Base-by-base conservation (phyloP, 2,888 invertebrate species). In the Leptinotarsa tumamoca region DNA sequence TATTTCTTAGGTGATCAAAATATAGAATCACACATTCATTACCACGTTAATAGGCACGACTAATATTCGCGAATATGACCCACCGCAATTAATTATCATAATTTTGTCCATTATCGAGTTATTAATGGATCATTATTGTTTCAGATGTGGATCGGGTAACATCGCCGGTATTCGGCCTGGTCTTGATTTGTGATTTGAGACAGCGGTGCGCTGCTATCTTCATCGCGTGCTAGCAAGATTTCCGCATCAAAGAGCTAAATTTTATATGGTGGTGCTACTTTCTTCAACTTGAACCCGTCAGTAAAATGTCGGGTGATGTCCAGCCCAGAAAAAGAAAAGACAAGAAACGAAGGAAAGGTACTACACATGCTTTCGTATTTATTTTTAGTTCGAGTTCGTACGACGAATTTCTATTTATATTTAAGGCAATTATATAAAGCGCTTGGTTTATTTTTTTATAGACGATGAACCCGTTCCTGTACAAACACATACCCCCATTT, bases 251-350 rank as follows among this genome's bases (percentile, higher is more conserved):
- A 75, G 51, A 78, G 61, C 74, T 52, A 66, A 17, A 72, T 75
- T 73, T 80, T 81, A 77, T 82, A 81, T 82, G 82, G 80, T 82
- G 78, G 79, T 78, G 78, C 73, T 67, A 79, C 75, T 73, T 72
- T 77, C 73, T 69, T 70, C 71, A 54, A 77, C 73, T 72, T 79
- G 77, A 80, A 68, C 80, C 79, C 79, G 75, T 74, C 77, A 75
- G 84, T 89, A 91, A 88, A 89, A 95, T 96, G 96, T 95, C 95
- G 88, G 95, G 95, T 84, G 95, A 96, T 90, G 94, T 94, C 84
- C 95, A 95, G 89, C 94, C 95, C 86, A 93, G 95, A 86, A 95
- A 95, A 89, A 93, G 95, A 84, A 95, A 94, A 90, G 95, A 95
- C 88, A 96, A 95, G 89, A 92, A 92, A 88, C 93, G 92, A 87